These are phyloP conservation scores for Magallana gigas DNA, from an alignment of 1,140 invertebrate genomes.

Conservation along the genomic window DNA sequence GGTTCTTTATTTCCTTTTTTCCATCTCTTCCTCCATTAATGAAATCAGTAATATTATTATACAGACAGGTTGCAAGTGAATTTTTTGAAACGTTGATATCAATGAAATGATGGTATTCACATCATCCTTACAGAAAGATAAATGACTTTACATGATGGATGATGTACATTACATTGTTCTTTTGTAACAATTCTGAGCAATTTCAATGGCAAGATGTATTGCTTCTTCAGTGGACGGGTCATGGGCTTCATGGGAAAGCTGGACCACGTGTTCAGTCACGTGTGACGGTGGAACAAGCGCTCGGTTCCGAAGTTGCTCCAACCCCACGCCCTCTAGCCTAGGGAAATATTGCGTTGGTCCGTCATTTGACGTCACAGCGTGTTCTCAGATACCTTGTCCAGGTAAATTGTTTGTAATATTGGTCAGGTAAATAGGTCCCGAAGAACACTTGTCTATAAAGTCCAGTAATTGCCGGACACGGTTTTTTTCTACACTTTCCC, in stretches of 20 bases:
- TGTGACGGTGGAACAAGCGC: constrained; percentile 66
- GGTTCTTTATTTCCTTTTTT: no score
- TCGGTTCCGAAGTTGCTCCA: constrained; percentile 59
- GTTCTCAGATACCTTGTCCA: constrained; percentile 3
- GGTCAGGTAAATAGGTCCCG: not conserved
- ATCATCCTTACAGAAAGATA: no score
- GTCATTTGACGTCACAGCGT: not conserved
- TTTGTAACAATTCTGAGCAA: not conserved
- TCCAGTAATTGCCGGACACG: no score
- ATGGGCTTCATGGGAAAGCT: constrained; percentile 68
- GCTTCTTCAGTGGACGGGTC: constrained; percentile 57
- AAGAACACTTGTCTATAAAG: no score
- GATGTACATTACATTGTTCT: not conserved
- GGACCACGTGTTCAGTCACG: constrained; percentile 63
- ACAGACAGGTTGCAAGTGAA: no score
- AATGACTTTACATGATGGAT: not conserved
- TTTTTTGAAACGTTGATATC: no score
- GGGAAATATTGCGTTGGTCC: constrained; percentile 10
- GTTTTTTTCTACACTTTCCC: no score
- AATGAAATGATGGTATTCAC: no score
- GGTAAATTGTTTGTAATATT: not conserved
- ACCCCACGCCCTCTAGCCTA: not conserved
- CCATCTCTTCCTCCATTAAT: no score
- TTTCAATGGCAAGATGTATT: not conserved
- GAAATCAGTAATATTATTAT: no score